Evolutionary conservation across 1,140 invertebrate genomes (phyloP).

Genomic region (Alviniconcha marisindica): DNA sequence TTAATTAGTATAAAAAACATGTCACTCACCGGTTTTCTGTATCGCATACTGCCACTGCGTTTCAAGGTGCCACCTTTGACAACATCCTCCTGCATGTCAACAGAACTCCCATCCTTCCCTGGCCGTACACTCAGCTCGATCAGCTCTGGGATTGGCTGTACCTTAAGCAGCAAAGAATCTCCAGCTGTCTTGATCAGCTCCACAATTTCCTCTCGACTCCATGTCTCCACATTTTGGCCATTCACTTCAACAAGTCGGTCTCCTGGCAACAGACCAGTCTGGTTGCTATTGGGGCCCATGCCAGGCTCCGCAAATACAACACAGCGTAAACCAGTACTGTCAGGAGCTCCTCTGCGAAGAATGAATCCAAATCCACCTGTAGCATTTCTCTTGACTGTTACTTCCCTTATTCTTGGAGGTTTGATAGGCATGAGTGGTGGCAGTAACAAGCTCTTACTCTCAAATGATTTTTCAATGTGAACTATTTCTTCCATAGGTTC

Average conservation of each 20-base stretch:
- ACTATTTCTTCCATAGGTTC: constrained; percentile 8
- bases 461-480: constrained; percentile 43
- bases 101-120: constrained; percentile 72
- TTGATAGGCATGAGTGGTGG: constrained; percentile 86
- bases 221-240: constrained; percentile 88
- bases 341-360: constrained; percentile 81
- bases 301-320: constrained; percentile 92
- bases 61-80: constrained; percentile 87
- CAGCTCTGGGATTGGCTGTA: constrained; percentile 80
- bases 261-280: constrained; percentile 90
- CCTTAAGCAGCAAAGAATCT: constrained; percentile 89
- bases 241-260: constrained; percentile 95
- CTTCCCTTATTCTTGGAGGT: constrained; percentile 85
- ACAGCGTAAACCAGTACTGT: constrained; percentile 64
- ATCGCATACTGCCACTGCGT: constrained; percentile 81
- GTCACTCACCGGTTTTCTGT: constrained; percentile 66
- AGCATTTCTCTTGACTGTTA: constrained; percentile 89
- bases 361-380: constrained; percentile 97
- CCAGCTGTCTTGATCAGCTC: constrained; percentile 92
- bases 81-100: constrained; percentile 81
- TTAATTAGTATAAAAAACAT: neutral
- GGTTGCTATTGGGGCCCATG: constrained; percentile 79
- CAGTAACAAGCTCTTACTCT: constrained; percentile 81
- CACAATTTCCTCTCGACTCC: constrained; percentile 93
- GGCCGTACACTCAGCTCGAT: constrained; percentile 83